These are phyloP conservation scores for Sarcophaga rosellei DNA, from an alignment of 2,888 invertebrate species.

Conservation along the genomic window DNA sequence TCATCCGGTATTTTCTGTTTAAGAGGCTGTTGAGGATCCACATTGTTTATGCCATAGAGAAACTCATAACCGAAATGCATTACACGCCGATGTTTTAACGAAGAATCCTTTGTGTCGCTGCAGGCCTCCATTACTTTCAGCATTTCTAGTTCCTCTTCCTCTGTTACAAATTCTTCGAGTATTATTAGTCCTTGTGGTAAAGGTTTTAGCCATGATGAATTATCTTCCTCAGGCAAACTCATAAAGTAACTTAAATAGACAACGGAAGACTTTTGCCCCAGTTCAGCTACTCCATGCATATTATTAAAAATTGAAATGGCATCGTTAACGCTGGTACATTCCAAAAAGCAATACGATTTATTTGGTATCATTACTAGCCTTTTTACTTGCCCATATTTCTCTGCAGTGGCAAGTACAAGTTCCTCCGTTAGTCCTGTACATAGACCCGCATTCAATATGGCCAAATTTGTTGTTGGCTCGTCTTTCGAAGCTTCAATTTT, in stretches of 20 bases:
- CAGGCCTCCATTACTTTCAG: constrained; percentile 76
- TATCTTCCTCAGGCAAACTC: constrained; percentile 70
- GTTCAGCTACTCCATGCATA: constrained; percentile 84
- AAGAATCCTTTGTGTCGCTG: constrained; percentile 69
- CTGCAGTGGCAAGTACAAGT: constrained; percentile 83
- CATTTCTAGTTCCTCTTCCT: constrained; percentile 85
- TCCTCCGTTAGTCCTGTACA: constrained; percentile 89
- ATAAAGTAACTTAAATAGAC: constrained; percentile 84
- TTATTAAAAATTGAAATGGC: constrained; percentile 83
- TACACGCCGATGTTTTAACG: constrained; percentile 91
- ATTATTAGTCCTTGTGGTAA: constrained; percentile 88
- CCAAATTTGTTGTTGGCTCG: constrained; percentile 77
- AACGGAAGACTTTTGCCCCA: constrained; percentile 84
- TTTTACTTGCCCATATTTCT: constrained; percentile 83
- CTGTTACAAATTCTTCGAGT: constrained; percentile 87
- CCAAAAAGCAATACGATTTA: constrained; percentile 91
- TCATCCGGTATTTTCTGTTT: constrained; percentile 86
- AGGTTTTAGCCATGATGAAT: constrained; percentile 77
- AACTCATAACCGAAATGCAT: constrained; percentile 97
- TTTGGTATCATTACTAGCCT: constrained; percentile 87
- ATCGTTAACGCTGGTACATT: constrained; percentile 82
- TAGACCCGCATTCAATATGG: constrained; percentile 93
- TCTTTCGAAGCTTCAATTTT: constrained; percentile 76
- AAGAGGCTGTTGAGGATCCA: constrained; percentile 87
- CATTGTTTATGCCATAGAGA: constrained; percentile 92